phyloP scores from a whole-genome alignment of 92 coral and sea anemone species.

The Meandrina meandrites region DNA sequence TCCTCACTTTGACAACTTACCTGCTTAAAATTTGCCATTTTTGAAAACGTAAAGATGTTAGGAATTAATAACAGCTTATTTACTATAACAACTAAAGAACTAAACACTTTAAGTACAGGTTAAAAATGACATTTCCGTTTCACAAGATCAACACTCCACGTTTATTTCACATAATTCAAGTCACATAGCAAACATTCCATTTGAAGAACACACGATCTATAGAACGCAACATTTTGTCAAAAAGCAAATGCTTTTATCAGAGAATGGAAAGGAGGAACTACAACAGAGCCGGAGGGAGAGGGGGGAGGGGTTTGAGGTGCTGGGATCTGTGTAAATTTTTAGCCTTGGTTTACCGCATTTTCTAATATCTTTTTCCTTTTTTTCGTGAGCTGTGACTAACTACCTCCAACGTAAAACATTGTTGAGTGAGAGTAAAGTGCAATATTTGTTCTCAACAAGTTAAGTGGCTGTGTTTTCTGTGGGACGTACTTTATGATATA shows the following conservation, averaged over 20 bases:
- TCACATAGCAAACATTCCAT: not conserved
- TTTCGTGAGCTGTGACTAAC: not conserved
- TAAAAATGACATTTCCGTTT: not conserved
- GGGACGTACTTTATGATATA: not conserved
- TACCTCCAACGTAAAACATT: not conserved
- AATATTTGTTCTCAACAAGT: not conserved
- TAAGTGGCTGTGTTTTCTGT: not conserved
- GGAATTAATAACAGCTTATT: not conserved
- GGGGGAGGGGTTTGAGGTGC: not conserved
- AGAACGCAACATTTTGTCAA: not conserved
- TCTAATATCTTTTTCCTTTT: not conserved
- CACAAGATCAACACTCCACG: too few relatives aligned
- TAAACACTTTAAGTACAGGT: not conserved
- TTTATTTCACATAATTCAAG: not conserved
- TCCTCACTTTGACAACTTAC: not conserved
- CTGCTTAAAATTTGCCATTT: too few relatives aligned
- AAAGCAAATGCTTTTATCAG: not conserved
- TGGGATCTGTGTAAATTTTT: not conserved
- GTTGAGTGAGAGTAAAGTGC: not conserved
- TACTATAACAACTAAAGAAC: not conserved
- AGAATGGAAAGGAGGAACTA: not conserved
- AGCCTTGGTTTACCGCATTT: not conserved
- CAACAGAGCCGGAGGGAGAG: not conserved
- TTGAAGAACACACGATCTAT: not conserved
- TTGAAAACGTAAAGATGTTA: not conserved